Conservation (phyloP, 2,888 invertebrate species). For the Sarcophaga carnaria region DNA sequence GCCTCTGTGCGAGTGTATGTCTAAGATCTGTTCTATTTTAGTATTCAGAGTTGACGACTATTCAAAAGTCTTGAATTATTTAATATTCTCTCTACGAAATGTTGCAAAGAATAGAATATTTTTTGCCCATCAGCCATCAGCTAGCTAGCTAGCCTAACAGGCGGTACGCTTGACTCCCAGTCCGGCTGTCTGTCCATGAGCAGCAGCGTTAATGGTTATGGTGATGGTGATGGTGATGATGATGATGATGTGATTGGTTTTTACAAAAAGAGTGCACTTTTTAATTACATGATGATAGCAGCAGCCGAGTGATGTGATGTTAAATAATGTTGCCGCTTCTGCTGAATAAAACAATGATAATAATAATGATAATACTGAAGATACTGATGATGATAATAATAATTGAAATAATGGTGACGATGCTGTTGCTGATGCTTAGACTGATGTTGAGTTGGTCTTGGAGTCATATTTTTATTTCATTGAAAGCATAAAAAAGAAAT, state of each 20-base stretch:
- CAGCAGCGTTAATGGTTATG: too few relatives aligned
- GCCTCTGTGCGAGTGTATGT: neutral
- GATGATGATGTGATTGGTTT: conserved; percentile 27
- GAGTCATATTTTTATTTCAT: conserved; percentile 56
- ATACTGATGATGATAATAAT: neutral
- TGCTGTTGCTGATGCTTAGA: conserved; percentile 38
- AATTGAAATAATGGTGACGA: conserved; percentile 15
- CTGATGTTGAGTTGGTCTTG: conserved; percentile 59
- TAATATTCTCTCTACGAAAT: conserved; percentile 33
- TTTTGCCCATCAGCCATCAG: neutral
- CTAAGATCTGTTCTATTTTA: conserved; percentile 49
- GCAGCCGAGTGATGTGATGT: conserved; percentile 54
- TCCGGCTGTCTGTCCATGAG: neutral
- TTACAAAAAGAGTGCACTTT: conserved; percentile 60
- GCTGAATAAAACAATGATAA: conserved; percentile 53
- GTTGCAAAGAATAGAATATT: neutral
- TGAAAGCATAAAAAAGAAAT: conserved; percentile 2
- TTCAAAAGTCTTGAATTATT: conserved; percentile 62
- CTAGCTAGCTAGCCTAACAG: neutral
- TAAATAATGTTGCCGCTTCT: conserved; percentile 57
- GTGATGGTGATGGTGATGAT: neutral
- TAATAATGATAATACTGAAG: neutral
- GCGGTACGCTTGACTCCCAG: neutral
- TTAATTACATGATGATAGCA: conserved; percentile 63
- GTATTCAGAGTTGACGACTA: conserved; percentile 54